Evolutionary conservation across 30 jellyfish, hydroid and myxozoan genomes (phyloP).

Genomic region (Turritopsis dohrnii): DNA sequence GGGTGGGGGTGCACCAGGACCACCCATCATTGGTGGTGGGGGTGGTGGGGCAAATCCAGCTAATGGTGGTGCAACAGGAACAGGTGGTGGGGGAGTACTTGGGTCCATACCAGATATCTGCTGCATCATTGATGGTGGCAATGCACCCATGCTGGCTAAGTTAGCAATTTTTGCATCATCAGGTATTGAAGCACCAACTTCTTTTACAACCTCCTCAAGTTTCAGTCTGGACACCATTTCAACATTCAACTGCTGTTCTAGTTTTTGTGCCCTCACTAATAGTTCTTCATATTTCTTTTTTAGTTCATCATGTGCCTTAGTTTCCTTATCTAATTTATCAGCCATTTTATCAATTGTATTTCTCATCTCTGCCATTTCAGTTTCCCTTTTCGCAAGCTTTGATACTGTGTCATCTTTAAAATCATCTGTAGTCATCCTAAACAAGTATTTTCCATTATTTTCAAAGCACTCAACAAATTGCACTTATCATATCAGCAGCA

Average conservation of each 20-base stretch:
- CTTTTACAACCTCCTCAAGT: slow-evolving; percentile 90
- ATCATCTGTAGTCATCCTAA: slow-evolving; percentile 96
- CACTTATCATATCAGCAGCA: too few species aligned
- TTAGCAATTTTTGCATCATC: slow-evolving; percentile 95
- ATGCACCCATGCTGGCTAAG: slow-evolving; percentile 88
- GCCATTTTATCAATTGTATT: slow-evolving; percentile 96
- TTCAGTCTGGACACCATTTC: slow-evolving; percentile 64
- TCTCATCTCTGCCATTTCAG: slow-evolving; percentile 92
- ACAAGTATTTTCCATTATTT: neutral
- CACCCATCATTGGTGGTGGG: slow-evolving; percentile 81
- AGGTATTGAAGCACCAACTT: slow-evolving; percentile 87
- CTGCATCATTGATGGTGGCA: slow-evolving; percentile 39
- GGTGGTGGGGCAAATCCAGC: slow-evolving; percentile 60
- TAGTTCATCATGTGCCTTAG: slow-evolving; percentile 81
- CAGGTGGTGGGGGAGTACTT: slow-evolving; percentile 49
- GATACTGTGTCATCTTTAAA: slow-evolving; percentile 98
- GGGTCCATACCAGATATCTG: slow-evolving; percentile 39
- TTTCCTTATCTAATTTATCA: slow-evolving; percentile 85
- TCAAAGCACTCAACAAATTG: neutral
- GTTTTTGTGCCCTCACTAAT: slow-evolving; percentile 46
- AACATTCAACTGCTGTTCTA: slow-evolving; percentile 71
- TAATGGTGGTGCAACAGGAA: slow-evolving; percentile 61
- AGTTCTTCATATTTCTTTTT: slow-evolving; percentile 72
- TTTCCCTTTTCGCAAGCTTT: slow-evolving; percentile 88
- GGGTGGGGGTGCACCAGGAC: slow-evolving; percentile 38